phyloP scores from a whole-genome alignment of 2,797 vertebrate genomes.

The Gallirallus australis region DNA sequence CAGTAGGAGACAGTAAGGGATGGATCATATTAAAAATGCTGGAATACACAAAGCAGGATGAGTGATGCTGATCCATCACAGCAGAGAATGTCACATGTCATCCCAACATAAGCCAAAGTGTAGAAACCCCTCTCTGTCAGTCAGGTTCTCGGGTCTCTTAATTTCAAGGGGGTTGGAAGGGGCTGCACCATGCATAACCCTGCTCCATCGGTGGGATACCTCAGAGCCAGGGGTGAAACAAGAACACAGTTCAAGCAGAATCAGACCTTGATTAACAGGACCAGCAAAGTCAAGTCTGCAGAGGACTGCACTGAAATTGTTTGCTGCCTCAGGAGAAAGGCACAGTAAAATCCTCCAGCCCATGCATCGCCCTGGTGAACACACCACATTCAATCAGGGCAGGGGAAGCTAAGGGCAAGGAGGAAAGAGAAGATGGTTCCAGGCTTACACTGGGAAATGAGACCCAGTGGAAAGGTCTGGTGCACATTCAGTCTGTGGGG shows the following conservation, averaged over 20 bases:
- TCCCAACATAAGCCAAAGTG: neutral
- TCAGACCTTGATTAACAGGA: fast-evolving
- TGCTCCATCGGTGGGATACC: neutral
- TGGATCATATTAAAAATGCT: neutral
- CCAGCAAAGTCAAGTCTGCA: neutral
- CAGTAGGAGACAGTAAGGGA: neutral
- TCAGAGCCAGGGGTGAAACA: neutral
- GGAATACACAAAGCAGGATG: neutral
- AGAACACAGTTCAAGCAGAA: neutral
- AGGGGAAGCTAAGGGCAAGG: neutral
- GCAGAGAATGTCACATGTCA: neutral
- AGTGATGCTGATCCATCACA: neutral
- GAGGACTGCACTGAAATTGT: neutral
- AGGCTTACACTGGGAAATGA: neutral
- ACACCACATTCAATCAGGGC: neutral
- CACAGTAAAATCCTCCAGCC: neutral
- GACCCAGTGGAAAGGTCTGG: neutral
- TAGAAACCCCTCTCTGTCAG: neutral
- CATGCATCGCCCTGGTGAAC: neutral
- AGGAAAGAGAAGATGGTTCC: neutral
- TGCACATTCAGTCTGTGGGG: fast-evolving
- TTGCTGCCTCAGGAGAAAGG: neutral
- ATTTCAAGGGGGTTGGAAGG: neutral
- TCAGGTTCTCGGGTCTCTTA: neutral
- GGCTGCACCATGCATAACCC: neutral